Percentiles rank a stretch among this genome's conserved stretches.
These are phyloP conservation scores for Rhinolophus sinicus DNA, from an alignment of 2,113 vertebrate species.

Conservation along the genomic window DNA sequence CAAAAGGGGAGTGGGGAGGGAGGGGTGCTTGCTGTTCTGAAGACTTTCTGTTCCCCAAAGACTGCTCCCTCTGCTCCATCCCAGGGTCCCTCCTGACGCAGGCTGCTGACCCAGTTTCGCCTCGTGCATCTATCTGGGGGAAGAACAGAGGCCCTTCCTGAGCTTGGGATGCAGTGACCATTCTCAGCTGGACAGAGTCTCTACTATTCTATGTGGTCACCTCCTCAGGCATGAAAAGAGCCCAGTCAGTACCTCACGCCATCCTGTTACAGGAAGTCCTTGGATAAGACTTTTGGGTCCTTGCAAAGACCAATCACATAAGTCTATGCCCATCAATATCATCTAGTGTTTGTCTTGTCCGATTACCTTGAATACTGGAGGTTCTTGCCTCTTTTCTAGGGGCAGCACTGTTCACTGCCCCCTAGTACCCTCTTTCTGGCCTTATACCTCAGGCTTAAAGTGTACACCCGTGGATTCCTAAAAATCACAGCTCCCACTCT, in stretches of 20 bases:
- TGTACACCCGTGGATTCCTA: neutral
- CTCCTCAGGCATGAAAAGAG: neutral
- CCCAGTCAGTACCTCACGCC: neutral
- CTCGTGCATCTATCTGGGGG: neutral
- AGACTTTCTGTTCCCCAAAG: neutral
- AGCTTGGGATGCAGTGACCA: neutral
- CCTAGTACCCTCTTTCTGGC: neutral
- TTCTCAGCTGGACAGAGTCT: rapidly evolving
- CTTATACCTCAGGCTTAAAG: neutral
- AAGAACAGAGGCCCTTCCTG: neutral
- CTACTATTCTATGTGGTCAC: rapidly evolving
- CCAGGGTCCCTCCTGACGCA: neutral
- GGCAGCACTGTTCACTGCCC: rapidly evolving
- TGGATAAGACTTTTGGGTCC: neutral
- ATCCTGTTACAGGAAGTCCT: too few relatives aligned
- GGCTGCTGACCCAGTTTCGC: neutral
- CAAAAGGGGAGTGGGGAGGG: too few relatives aligned
- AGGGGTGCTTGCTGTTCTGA: neutral
- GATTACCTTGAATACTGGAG: rapidly evolving
- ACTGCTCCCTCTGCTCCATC: too few relatives aligned
- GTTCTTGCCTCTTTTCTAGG: neutral
- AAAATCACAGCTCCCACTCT: neutral
- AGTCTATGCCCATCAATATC: neutral
- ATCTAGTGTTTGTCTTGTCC: neutral
- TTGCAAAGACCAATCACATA: neutral